These are phyloP conservation scores for Microctenopoma stevenorrisi DNA, from an alignment of 2,797 vertebrate genomes.

Conservation along the genomic window DNA sequence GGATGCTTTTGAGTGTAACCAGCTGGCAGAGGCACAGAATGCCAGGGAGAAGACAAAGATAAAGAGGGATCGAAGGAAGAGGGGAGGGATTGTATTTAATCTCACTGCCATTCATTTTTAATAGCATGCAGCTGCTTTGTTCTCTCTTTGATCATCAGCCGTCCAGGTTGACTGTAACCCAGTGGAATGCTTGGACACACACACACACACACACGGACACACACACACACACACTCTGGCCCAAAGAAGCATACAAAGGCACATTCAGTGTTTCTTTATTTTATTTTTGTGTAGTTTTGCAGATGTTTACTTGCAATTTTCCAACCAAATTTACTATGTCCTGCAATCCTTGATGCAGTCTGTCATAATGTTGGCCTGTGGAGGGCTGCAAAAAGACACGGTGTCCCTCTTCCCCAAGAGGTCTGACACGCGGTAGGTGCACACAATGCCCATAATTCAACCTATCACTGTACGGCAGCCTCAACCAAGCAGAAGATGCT, in stretches of 20 bases:
- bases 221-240: background rate
- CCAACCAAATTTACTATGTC: background rate
- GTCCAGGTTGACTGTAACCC: constrained; percentile 79
- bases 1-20: constrained; percentile 75
- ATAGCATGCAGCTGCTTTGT: constrained; percentile 80
- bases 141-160: constrained; percentile 80
- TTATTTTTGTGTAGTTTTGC: constrained; percentile 4
- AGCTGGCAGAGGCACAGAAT: constrained; percentile 70
- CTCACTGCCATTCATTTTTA: constrained; percentile 82
- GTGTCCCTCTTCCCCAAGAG: constrained; percentile 21
- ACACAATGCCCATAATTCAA: constrained; percentile 11
- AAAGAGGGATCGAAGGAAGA: constrained; percentile 63
- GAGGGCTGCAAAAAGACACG: constrained; percentile 25
- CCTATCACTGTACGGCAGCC: constrained; percentile 14
- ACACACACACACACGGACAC: constrained; percentile 12
- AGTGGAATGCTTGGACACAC: constrained; percentile 30
- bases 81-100: constrained; percentile 72
- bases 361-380: background rate
- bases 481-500: constrained; percentile 22
- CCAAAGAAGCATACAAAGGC: constrained; percentile 8
- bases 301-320: constrained; percentile 10
- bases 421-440: background rate
- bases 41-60: constrained; percentile 71
- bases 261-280: constrained; percentile 1
- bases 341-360: constrained; percentile 7